Evolutionary conservation across 2,113 vertebrate species (phyloP).

Genomic region (Cephalopholis sonnerati): DNA sequence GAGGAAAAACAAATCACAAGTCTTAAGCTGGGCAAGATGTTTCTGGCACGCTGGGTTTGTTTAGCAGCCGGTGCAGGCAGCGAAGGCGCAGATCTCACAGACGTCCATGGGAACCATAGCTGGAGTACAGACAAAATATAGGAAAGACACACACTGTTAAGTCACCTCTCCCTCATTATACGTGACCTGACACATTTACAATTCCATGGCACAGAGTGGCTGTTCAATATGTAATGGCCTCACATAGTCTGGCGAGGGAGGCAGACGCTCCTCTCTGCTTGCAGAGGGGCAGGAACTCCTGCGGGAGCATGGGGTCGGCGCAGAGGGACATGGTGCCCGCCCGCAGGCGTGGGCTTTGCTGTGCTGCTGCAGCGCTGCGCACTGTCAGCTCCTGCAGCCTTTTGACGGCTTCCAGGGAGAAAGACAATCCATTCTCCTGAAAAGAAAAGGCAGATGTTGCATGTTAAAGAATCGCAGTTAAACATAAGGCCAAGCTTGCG

Average conservation of each 20-base stretch:
- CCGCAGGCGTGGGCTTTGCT: conserved; percentile 42
- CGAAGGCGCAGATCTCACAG: conserved; percentile 90
- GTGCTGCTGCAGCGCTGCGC: not conserved
- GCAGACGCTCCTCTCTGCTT: conserved; percentile 64
- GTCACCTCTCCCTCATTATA: not conserved
- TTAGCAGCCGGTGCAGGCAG: conserved; percentile 90
- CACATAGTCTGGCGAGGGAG: conserved; percentile 84
- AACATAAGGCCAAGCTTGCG: not conserved
- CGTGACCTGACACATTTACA: not conserved
- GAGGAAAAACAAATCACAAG: conserved; percentile 40
- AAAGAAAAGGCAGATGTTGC: not conserved
- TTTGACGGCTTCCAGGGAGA: conserved; percentile 86
- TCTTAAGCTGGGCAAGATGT: conserved; percentile 33
- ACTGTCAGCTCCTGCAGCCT: conserved; percentile 82
- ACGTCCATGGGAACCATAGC: conserved; percentile 74
- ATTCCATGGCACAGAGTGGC: not conserved
- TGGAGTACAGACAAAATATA: conserved; percentile 48
- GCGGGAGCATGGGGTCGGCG: conserved; percentile 77
- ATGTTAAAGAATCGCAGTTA: not conserved
- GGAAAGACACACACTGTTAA: not conserved
- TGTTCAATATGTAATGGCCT: conserved; percentile 28
- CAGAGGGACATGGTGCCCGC: conserved; percentile 65
- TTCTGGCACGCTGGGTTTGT: not conserved
- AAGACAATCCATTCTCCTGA: conserved; percentile 87
- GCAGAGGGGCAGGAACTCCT: conserved; percentile 85